Base-by-base conservation (phyloP, 2,888 invertebrate genomes). In the Sminthurinus aureus region DNA sequence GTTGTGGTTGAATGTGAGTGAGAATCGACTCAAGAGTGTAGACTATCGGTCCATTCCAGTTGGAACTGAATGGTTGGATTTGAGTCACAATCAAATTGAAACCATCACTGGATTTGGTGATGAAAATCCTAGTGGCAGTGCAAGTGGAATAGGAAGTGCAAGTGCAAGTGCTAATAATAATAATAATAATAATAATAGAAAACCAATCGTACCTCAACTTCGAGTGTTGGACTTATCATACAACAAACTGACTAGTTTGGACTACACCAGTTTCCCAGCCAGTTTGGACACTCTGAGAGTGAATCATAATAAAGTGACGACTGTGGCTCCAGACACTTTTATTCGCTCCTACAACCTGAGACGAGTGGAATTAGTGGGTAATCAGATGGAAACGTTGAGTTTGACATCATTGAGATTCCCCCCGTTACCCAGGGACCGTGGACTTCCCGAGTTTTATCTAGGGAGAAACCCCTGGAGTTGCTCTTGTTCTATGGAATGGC, bases 401-500 rank as follows among this genome's bases (percentile, higher is more conserved):
- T 89, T 90, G 86, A 90, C 90, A 85, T 90, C 91, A 0, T 87
- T 91, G 93, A 83, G 89, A 51, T 38, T 38, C 38, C 38, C 38
- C 6, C 38, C 38, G 38, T 38, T 38, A 38, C 15, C 18, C 15
- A 58, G 58, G 13, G 58, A 18, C 15, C 50, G 73, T 71, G 82
- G 79, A 69, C 58, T 58, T 58, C 95, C 96, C 9, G 95, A 96
- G 90, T 96, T 96, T 90, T 94, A 94, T 90, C 94, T 96, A 86
- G 95, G 95, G 77, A 94, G 94, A 87, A 97, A 97, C 91, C 96
- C 96, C 83, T 94, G 95, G 90, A 93, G 94, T 89, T 97, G 97
- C 91, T 96, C 96, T 90, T 96, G 96, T 90, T 95, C 95, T 85
- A 96, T 96, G 96, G 95, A 96, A 90, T 97, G 96, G 96, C 91